Evolutionary conservation across 1,140 invertebrate genomes (phyloP).

Genomic region (Bombus difficillimus): DNA sequence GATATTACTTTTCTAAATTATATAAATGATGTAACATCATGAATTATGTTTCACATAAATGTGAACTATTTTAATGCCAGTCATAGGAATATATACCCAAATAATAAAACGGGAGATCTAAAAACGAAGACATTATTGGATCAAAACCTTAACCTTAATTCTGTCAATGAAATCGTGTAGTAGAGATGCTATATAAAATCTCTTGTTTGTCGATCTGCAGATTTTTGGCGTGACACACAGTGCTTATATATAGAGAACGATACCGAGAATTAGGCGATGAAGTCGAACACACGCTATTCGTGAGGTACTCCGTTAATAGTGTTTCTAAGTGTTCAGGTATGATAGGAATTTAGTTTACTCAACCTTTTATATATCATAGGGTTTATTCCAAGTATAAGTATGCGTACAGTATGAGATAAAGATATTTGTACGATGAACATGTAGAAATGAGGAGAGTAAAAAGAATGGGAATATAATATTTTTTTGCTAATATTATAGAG

Average conservation of each 20-base stretch:
- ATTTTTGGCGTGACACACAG: conserved; percentile 25
- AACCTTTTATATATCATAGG: not conserved
- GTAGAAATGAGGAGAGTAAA: no score
- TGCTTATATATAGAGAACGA: conserved; percentile 35
- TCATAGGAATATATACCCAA: no score
- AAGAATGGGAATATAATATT: no score
- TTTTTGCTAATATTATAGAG: no score
- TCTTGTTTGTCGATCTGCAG: conserved; percentile 9
- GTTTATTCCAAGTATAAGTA: not conserved
- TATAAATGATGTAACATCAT: not conserved
- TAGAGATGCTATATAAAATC: not conserved
- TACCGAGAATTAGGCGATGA: conserved; percentile 22
- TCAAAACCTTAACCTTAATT: not conserved
- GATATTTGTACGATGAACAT: no score
- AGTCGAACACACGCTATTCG: conserved; percentile 24
- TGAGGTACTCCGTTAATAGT: conserved; percentile 6
- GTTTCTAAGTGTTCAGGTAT: not conserved
- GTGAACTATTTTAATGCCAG: no score
- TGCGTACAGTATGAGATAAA: no score
- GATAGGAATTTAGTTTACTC: not conserved
- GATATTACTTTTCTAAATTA: not conserved
- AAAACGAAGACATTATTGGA: not conserved
- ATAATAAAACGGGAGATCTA: not conserved
- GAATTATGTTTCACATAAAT: no score
- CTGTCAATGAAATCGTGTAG: not conserved